Percentiles rank a stretch among this genome's conserved stretches.
Conservation (phyloP, 92 coral and sea anemone species). For the Siderastrea siderea region DNA sequence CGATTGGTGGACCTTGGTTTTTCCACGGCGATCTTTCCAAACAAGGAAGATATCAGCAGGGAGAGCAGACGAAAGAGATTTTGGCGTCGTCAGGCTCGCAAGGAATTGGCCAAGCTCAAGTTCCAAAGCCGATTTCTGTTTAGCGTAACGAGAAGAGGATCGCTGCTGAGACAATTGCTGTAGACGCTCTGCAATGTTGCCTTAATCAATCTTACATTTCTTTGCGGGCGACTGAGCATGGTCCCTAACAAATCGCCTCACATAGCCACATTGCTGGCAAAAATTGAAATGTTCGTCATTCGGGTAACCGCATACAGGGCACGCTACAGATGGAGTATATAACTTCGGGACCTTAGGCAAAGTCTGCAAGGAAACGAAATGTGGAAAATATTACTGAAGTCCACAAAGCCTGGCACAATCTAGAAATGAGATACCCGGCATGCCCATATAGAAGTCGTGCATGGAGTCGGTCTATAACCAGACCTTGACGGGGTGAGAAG, state of each 20-base stretch:
- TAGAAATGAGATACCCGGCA: slow-evolving; percentile 25
- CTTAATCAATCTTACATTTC: slow-evolving; percentile 21
- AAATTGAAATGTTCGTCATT: slow-evolving; percentile 12
- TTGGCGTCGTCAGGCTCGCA: background rate
- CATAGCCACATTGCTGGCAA: slow-evolving; percentile 32
- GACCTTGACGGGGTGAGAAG: slow-evolving; percentile 30
- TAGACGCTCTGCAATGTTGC: background rate
- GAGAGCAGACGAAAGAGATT: slow-evolving; percentile 6
- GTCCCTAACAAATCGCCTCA: slow-evolving; percentile 4
- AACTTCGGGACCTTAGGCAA: slow-evolving; percentile 47
- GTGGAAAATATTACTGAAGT: background rate
- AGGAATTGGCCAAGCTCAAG: slow-evolving; percentile 4
- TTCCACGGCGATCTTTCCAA: slow-evolving; percentile 28
- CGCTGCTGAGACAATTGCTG: background rate
- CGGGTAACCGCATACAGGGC: slow-evolving; percentile 31
- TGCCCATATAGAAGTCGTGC: slow-evolving; percentile 23
- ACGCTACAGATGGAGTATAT: slow-evolving; percentile 22
- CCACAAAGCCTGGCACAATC: background rate
- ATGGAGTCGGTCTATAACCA: slow-evolving; percentile 15
- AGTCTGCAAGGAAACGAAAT: slow-evolving; percentile 35
- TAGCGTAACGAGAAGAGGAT: slow-evolving; percentile 24
- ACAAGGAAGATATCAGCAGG: slow-evolving; percentile 7
- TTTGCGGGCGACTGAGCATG: background rate
- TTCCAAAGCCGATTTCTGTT: slow-evolving; percentile 49
- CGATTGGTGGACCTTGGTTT: slow-evolving; percentile 9